A percentile compares a stretch with the other conserved stretches of the same genome.
Conservation (phyloP, 1,140 invertebrate genomes). For the Drosophila ironensis region DNA sequence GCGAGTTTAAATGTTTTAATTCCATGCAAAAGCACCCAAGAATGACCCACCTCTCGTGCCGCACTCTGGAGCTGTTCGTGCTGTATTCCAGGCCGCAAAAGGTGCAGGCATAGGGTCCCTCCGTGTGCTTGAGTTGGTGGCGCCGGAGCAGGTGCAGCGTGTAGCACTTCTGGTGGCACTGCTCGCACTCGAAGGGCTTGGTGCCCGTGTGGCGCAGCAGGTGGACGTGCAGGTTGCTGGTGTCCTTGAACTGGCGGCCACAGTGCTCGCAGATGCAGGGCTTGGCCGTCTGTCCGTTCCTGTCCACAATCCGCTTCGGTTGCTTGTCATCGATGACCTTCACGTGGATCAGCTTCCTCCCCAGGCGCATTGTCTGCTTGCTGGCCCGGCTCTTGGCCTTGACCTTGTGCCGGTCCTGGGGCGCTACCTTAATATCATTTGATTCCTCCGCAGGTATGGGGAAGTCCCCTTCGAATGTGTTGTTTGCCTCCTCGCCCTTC, state of each 20-base stretch:
- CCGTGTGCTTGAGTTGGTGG: constrained; percentile 61
- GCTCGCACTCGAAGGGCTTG: constrained; percentile 60
- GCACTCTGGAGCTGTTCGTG: constrained; percentile 61
- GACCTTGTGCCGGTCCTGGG: background rate
- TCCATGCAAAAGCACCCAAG: accelerated
- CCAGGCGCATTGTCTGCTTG: constrained; percentile 65
- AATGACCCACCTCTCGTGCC: constrained; percentile 59
- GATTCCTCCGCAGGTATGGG: too few species aligned
- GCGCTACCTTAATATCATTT: too few species aligned
- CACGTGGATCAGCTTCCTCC: constrained; percentile 56
- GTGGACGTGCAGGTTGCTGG: constrained; percentile 63
- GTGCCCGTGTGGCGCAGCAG: constrained; percentile 62
- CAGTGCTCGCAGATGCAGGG: constrained; percentile 69
- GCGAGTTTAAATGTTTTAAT: background rate
- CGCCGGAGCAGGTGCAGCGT: constrained; percentile 56
- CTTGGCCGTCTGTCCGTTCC: constrained; percentile 44
- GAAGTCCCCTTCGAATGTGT: background rate
- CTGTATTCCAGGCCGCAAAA: constrained; percentile 66
- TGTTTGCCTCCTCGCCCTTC: background rate
- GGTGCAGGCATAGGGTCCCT: constrained; percentile 61
- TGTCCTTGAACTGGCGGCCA: constrained; percentile 59
- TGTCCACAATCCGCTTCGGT: constrained; percentile 63
- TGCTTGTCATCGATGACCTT: constrained; percentile 58
- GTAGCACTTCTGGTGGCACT: constrained; percentile 64
- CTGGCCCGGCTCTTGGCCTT: constrained; percentile 5